phyloP scores from a whole-genome alignment of 2,797 vertebrate species.

The Syngnathus rostellatus region DNA sequence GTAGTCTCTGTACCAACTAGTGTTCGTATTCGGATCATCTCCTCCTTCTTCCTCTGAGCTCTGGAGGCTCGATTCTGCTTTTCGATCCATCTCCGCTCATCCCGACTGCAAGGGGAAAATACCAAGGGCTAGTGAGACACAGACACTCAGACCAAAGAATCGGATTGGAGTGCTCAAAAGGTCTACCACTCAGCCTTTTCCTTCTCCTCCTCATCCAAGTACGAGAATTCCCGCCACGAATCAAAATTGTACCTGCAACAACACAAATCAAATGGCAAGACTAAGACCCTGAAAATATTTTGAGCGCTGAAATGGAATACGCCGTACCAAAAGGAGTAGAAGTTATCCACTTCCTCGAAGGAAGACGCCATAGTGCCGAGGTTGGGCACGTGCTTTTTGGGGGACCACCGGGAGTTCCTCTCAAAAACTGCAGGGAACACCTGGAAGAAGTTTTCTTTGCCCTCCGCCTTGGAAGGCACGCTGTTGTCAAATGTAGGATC shows the following conservation, averaged over 20 bases:
- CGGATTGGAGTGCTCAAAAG: not conserved
- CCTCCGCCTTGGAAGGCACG: constrained; percentile 88
- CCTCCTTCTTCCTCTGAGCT: constrained; percentile 93
- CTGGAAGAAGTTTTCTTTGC: constrained; percentile 89
- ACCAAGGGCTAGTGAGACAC: not conserved
- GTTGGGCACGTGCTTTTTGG: constrained; percentile 84
- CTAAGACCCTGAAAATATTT: no score
- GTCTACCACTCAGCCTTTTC: constrained; percentile 96
- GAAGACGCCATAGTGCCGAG: constrained; percentile 80
- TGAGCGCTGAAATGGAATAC: no score
- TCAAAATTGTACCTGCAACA: constrained; percentile 93
- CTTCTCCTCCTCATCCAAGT: constrained; percentile 98
- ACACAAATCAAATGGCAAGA: not conserved
- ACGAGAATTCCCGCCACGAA: constrained; percentile 98
- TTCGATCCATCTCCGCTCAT: constrained; percentile 96
- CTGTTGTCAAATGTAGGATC: constrained; percentile 95
- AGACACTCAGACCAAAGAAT: not conserved
- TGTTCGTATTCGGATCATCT: constrained; percentile 96
- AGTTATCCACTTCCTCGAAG: constrained; percentile 94
- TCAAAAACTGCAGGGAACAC: constrained; percentile 87
- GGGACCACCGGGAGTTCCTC: constrained; percentile 92
- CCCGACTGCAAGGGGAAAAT: constrained; percentile 70
- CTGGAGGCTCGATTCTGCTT: constrained; percentile 95
- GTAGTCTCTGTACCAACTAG: constrained; percentile 78
- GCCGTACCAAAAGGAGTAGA: constrained; percentile 93